Conservation (phyloP, 2,888 invertebrate species). For the Formica aserva region DNA sequence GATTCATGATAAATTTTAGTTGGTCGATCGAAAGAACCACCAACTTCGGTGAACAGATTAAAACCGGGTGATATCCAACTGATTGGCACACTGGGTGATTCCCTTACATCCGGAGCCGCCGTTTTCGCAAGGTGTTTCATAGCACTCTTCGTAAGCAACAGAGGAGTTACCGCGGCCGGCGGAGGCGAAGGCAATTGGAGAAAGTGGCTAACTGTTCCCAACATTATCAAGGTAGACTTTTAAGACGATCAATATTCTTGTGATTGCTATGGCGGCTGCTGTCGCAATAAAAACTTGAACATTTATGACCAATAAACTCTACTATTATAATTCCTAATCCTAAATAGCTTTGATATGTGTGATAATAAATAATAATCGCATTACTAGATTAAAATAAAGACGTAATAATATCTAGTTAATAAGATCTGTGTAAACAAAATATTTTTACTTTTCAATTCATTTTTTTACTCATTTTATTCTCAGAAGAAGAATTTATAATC, state of each 20-base stretch:
- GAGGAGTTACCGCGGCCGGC: conserved; percentile 76
- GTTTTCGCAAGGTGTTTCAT: conserved; percentile 86
- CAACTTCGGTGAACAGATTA: conserved; percentile 87
- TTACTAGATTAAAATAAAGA: neutral
- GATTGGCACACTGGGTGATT: conserved; percentile 88
- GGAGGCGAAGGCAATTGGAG: conserved; percentile 91
- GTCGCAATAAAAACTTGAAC: neutral
- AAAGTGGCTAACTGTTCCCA: conserved; percentile 90
- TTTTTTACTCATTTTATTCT: neutral
- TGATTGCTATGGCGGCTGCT: neutral
- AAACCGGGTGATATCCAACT: conserved; percentile 89
- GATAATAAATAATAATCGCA: neutral
- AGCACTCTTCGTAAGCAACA: conserved; percentile 81
- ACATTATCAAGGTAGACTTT: conserved; percentile 88
- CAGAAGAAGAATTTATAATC: neutral
- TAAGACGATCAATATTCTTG: neutral
- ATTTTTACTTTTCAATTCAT: neutral
- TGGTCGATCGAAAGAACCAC: conserved; percentile 81
- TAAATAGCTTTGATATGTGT: neutral
- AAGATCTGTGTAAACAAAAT: neutral
- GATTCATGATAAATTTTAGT: conserved; percentile 59
- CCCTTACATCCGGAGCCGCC: conserved; percentile 88
- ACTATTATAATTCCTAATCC: neutral
- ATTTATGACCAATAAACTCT: neutral
- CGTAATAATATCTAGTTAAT: neutral